phyloP scores from a whole-genome alignment of 2,113 vertebrate species.

The Burhinus oedicnemus region DNA sequence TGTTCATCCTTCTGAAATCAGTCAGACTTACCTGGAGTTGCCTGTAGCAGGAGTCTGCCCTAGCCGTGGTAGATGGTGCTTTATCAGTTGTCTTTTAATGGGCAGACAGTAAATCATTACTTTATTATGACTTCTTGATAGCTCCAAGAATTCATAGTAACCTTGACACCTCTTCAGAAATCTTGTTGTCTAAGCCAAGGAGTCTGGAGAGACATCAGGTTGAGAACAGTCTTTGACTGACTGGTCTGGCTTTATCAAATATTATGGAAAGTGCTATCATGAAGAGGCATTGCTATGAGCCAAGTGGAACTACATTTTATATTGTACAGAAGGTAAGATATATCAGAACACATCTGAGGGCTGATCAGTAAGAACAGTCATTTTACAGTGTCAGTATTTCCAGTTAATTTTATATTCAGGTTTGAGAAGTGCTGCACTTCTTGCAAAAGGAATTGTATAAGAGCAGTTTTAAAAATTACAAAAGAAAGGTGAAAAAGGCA shows the following conservation, averaged over 20 bases:
- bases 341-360: neutral
- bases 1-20: neutral
- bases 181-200: conserved; percentile 20
- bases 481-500: conserved; percentile 53
- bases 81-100: neutral
- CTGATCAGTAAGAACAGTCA: conserved; percentile 24
- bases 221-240: neutral
- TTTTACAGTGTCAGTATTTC: conserved; percentile 37
- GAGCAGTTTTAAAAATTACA: conserved; percentile 39
- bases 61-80: neutral
- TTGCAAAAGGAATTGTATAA: conserved; percentile 40
- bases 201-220: neutral
- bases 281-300: conserved; percentile 17
- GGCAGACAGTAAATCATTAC: neutral
- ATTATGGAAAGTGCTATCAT: neutral
- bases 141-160: neutral
- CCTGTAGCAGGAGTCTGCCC: neutral
- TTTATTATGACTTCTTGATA: neutral
- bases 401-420: conserved; percentile 55
- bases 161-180: conserved; percentile 10
- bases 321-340: neutral
- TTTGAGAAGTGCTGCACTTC: conserved; percentile 52
- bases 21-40: neutral
- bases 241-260: conserved; percentile 28
- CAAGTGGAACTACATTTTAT: conserved; percentile 24